Evolutionary conservation across 2,888 invertebrate genomes (phyloP), one percentile per base, ranked within the genome.

Genomic region (Pristionchus exspectatus): DNA sequence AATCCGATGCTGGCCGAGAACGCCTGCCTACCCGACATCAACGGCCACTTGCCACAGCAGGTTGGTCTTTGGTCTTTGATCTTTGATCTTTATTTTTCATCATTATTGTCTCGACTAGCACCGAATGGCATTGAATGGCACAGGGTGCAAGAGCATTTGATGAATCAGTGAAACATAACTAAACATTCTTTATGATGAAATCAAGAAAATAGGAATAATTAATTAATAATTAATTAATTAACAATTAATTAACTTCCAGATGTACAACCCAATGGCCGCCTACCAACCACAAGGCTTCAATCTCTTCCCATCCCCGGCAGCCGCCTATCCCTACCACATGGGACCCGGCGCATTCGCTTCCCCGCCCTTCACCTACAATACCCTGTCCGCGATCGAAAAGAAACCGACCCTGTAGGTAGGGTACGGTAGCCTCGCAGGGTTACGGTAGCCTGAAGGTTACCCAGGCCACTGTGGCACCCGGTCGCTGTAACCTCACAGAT

Each of bases 1-100:
- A 50, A 56, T 30, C 38, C 77, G 21, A 44, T 38, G 50, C 38
- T 44, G 5, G 30, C 81, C 5, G 81, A 89, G 44, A 66, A 38
- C 27, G 66, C 81, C 59, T 89, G 89, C 50, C 66, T 89, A 63
- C 89, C 89, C 10, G 89, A 89, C 33, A 81, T 89, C 63, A 81
- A 81, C 54, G 30, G 44, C 0, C 89, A 89, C 0, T 14, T 89
- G 18, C 69, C 18, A 0, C 81, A 50, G n/a, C 89, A 59, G 89
- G 89, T 89, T 7, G 9, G 50, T 66, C 9, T 50, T 50, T 50
- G 44, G 27, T 1, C n/a, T 16, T 27, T 84, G 33, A 84, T 27
- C 21, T 21, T 81, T 72, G 72, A 18, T 33, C 33, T 72, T 72
- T 72, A 14, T 9, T 56, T 86, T 50, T 66, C 0, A 69, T 4